Conservation (phyloP, 2,113 vertebrate species). For the Coptodon bakossiorum region DNA sequence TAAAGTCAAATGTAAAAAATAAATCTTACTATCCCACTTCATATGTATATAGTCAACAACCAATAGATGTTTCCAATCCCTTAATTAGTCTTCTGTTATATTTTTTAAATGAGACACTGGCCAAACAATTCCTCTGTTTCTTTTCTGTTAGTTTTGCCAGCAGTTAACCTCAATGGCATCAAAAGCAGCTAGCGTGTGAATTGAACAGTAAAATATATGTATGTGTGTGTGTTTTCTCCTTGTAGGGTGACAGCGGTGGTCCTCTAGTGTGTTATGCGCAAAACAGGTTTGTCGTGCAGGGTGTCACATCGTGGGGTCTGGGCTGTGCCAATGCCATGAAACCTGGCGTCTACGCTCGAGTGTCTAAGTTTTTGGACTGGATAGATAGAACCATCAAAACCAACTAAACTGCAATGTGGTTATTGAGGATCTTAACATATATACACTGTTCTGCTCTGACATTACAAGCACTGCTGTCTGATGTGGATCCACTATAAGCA, state of each 20-base stretch:
- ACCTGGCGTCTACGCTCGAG: conserved; percentile 91
- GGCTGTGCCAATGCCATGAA: conserved; percentile 91
- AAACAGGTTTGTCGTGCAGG: conserved; percentile 84
- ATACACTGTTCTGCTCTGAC: background rate
- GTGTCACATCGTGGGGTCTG: conserved; percentile 95
- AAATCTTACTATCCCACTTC: background rate
- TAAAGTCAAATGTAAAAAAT: background rate
- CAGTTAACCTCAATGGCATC: background rate
- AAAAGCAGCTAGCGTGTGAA: background rate
- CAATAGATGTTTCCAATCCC: background rate
- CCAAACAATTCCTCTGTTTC: background rate
- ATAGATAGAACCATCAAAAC: conserved; percentile 69
- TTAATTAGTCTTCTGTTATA: background rate
- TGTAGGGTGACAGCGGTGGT: conserved; percentile 94
- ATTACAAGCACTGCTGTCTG: background rate
- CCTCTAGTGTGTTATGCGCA: conserved; percentile 84
- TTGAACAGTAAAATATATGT: background rate
- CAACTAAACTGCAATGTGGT: background rate
- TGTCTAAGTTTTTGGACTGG: conserved; percentile 83
- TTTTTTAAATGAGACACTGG: background rate
- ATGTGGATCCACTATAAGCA: background rate
- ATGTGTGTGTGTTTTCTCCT: background rate
- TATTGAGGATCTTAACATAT: background rate
- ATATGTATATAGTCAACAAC: background rate
- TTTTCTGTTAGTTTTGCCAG: background rate